A percentile compares a stretch with the other conserved stretches of the same genome.
Evolutionary conservation across 2,113 vertebrate species (phyloP).

Genomic region (Eclectus roratus): DNA sequence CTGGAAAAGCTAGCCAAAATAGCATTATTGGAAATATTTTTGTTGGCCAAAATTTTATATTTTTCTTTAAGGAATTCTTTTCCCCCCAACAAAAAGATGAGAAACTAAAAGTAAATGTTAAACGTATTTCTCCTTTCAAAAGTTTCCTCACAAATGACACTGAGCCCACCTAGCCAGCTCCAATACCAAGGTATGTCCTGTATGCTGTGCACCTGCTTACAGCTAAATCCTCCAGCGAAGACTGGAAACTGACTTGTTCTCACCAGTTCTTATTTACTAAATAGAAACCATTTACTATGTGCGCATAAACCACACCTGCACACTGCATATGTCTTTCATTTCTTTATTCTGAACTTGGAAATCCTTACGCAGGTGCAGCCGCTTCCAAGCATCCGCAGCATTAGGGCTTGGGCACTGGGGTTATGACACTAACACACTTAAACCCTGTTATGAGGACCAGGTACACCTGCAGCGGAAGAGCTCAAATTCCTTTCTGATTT

Average conservation of each 20-base stretch:
- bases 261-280: background rate
- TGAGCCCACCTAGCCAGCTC: background rate
- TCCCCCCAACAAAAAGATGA: background rate
- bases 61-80: background rate
- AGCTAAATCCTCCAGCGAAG: background rate
- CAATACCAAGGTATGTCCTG: background rate
- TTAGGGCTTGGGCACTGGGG: too few relatives aligned
- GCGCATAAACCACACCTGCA: background rate
- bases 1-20: background rate
- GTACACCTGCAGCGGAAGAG: background rate
- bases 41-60: background rate
- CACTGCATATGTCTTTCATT: background rate
- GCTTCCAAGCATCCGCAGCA: fast-evolving
- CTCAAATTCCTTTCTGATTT: background rate
- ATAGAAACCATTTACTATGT: background rate
- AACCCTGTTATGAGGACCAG: background rate
- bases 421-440: background rate
- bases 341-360: background rate
- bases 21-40: background rate
- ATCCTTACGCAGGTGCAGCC: background rate
- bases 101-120: background rate
- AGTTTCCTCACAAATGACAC: background rate
- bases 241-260: background rate
- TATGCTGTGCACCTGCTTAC: background rate
- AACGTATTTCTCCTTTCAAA: background rate